A percentile compares a stretch with the other conserved stretches of the same genome.
These are phyloP conservation scores for Hyles euphorbiae DNA, from an alignment of 1,140 invertebrate genomes.

Conservation along the genomic window DNA sequence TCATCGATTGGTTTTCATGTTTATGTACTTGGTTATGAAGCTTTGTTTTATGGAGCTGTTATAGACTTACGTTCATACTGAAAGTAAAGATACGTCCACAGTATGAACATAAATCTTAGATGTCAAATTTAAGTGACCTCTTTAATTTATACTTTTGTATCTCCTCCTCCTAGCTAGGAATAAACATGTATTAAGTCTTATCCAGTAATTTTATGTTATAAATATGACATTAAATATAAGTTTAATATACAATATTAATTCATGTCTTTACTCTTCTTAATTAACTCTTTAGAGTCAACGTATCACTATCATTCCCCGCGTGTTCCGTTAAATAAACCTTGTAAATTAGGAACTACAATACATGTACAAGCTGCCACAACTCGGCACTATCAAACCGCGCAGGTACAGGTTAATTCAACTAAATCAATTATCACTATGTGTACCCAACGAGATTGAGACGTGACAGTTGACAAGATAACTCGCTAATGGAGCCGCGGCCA, in stretches of 20 bases:
- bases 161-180: too few relatives aligned
- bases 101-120: too few relatives aligned
- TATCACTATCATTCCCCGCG: too few relatives aligned
- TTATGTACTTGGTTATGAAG: not conserved
- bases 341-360: not conserved
- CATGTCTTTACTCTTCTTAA: not conserved
- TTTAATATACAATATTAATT: not conserved
- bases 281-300: too few relatives aligned
- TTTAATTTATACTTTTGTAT: too few relatives aligned
- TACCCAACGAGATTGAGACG: constrained; percentile 31
- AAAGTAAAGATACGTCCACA: too few relatives aligned
- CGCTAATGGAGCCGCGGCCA: constrained; percentile 19
- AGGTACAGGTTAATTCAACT: constrained; percentile 19
- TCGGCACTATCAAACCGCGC: not conserved
- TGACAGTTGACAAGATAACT: constrained; percentile 33
- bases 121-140: too few relatives aligned
- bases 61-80: too few relatives aligned
- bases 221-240: not conserved
- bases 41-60: too few relatives aligned
- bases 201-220: too few relatives aligned
- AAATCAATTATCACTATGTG: constrained; percentile 32
- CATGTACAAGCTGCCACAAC: too few relatives aligned
- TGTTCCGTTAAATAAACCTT: not conserved
- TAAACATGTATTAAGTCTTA: too few relatives aligned
- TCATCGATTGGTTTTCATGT: constrained; percentile 5